Base-by-base conservation (phyloP, 2,113 vertebrate species). In the Electrona antarctica region DNA sequence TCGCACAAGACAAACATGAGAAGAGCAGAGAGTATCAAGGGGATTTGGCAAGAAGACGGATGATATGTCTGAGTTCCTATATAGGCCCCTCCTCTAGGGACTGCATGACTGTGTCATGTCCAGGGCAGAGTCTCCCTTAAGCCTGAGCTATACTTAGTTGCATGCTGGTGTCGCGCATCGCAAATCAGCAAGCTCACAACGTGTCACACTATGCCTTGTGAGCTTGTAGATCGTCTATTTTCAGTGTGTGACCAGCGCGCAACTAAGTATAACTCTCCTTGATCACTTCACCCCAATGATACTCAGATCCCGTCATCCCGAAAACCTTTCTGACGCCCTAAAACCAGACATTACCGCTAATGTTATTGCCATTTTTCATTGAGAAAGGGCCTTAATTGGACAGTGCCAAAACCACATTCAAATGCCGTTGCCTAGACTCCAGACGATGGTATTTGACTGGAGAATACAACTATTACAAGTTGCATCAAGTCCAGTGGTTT, bases 1-100 rank as follows among this genome's bases (percentile, higher is more conserved):
- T 89, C 78, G 74, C 63, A 67, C 67, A 74, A 74, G 74, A 82
- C 50, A 73, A 87, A 88, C 72, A 67, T 80, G 81, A 82, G 83
- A 85, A 82, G 73, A 72, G 63, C 28, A n/a, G 14, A 29, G 14
- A 69, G 57, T 82, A 85, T 89, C 69, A 83, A 67, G 83, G 11
- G 60, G 65, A 64, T 72, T 69, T 29, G 62, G 55, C 60, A 69
- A 78, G 51, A 80, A 84, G 68, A 87, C 60, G 67, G 75, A 90
- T 80, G 58, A 81, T 70, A 85, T 88, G 85, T 69, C 57, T 52
- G 78, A 85, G 69, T 82, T 81, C 82, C 76, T 78, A 75, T 58
- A 69, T 58, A 69, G 80, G 76, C 69, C 64, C 48, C 62, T 76
- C 62, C 50, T 65, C 7, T 0, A 59, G 75, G 74, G 80, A 82